phyloP scores from a whole-genome alignment of 2,797 vertebrate genomes.

The Lepus oiostolus region DNA sequence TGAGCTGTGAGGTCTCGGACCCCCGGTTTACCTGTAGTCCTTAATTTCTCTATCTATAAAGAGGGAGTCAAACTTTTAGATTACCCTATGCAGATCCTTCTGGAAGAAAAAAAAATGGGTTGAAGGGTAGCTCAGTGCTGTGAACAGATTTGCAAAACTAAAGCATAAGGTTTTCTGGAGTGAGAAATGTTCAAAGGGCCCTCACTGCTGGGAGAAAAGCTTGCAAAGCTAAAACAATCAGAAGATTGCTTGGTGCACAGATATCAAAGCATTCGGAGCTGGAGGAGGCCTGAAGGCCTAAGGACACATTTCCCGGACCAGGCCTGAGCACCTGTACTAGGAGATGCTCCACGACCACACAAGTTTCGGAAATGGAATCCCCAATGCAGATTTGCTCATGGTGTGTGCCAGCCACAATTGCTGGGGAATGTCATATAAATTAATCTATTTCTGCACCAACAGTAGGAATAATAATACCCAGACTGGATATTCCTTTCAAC shows the following conservation, averaged over 20 bases:
- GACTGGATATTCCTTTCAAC: neutral
- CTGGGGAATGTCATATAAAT: neutral
- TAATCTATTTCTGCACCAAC: constrained; percentile 2
- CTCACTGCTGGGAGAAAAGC: neutral
- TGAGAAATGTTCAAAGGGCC: constrained; percentile 32
- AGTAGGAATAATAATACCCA: neutral
- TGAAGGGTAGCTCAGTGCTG: neutral
- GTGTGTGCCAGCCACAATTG: neutral
- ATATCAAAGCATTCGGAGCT: neutral
- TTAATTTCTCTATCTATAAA: constrained; percentile 56
- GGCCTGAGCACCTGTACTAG: neutral
- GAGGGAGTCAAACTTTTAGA: neutral
- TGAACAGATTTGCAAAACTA: neutral
- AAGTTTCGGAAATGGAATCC: neutral
- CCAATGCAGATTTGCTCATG: neutral
- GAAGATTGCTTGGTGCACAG: neutral
- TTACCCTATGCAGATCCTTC: neutral
- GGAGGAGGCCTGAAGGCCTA: neutral
- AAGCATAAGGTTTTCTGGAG: neutral
- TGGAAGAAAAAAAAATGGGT: neutral
- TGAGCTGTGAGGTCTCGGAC: neutral
- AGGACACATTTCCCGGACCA: neutral
- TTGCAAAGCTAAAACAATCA: constrained; percentile 3
- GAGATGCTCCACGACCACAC: neutral
- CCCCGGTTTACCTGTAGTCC: neutral